Evolutionary conservation across 2,888 invertebrate genomes (phyloP).

Genomic region (Phortica okadai): DNA sequence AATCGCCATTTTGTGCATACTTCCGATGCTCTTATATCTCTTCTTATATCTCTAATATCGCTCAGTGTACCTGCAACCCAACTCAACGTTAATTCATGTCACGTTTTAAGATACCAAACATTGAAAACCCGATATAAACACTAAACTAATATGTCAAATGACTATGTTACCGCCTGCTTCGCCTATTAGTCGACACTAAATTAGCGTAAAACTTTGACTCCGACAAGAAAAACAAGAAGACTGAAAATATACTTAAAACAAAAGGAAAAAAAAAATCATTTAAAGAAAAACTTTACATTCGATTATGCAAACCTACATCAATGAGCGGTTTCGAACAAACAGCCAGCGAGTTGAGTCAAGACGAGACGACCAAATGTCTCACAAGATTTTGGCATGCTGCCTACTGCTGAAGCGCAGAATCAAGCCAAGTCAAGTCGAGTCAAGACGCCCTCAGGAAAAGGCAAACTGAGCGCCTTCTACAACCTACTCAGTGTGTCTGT

Average conservation of each 20-base stretch:
- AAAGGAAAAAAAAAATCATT: conserved; percentile 21
- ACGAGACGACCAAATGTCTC: conserved; percentile 55
- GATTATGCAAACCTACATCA: conserved; percentile 61
- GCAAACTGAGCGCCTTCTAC: not conserved
- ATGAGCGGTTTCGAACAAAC: conserved; percentile 23
- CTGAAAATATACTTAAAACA: conserved; percentile 22
- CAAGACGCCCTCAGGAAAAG: not conserved
- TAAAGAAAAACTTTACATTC: conserved; percentile 34
- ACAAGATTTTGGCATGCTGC: conserved; percentile 48
- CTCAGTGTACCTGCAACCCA: conserved; percentile 10
- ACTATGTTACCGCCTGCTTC: conserved; percentile 40
- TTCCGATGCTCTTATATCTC: not conserved
- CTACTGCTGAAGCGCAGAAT: conserved; percentile 31
- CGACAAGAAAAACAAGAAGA: conserved; percentile 31
- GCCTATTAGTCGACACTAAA: conserved; percentile 49
- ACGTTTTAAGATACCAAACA: conserved; percentile 42
- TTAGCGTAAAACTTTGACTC: conserved; percentile 53
- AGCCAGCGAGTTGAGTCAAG: conserved; percentile 34
- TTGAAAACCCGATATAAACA: not conserved
- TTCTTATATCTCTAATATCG: not conserved
- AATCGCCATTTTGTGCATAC: not conserved
- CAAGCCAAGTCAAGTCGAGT: not conserved
- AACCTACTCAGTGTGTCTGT: not conserved
- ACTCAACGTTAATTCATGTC: conserved; percentile 44
- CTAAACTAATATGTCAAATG: conserved; percentile 31